Base-by-base conservation (phyloP, 2,888 invertebrate genomes). In the Eristalis arbustorum region DNA sequence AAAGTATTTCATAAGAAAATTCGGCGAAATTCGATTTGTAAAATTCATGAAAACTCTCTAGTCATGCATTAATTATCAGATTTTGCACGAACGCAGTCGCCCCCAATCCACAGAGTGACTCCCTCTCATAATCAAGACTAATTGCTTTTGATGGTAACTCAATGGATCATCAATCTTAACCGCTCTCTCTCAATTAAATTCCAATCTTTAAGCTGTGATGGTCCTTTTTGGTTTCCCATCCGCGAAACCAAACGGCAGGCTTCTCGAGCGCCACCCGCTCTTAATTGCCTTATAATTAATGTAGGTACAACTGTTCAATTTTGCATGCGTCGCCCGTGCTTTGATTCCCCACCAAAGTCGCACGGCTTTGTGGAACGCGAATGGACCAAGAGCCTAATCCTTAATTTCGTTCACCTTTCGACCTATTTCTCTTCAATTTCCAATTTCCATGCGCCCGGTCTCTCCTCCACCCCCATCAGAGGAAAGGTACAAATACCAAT, bases 401-500 rank as follows among this genome's bases (percentile, higher is more conserved):
- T 59, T 25, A 23, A 25, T 59, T 59, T 25, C 59, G 4, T 28
- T 57, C 57, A 57, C 42, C 42, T 57, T 57, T 23, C 14, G 23
- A 5, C 59, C 59, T 13, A 59, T 25, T 25, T 59, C 59, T 14
- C 25, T 59, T 28, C 59, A 59, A 28, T 14, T 28, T 23, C 23
- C 59, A 59, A 28, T 14, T 28, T 23, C 23, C 59, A 23, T 0
- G 13, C 25, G 11, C 25, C 25, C 31, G 31, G 23, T 37, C 11
- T 10, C 34, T 11, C 34, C 31, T 31, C 6, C 8, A n/a, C n/a
- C 25, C 4, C 10, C n/a, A n/a, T n/a, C n/a, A 10, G 31, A 31
- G 56, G 18, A 67, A 67, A 67, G 67, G 67, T 57, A 68, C 68
- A 68, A 68, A 68, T 68, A 34, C 68, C 68, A 68, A 67, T 79